These are phyloP conservation scores for Chaenodraco wilsoni DNA, from an alignment of 2,797 vertebrate genomes.

Conservation along the genomic window DNA sequence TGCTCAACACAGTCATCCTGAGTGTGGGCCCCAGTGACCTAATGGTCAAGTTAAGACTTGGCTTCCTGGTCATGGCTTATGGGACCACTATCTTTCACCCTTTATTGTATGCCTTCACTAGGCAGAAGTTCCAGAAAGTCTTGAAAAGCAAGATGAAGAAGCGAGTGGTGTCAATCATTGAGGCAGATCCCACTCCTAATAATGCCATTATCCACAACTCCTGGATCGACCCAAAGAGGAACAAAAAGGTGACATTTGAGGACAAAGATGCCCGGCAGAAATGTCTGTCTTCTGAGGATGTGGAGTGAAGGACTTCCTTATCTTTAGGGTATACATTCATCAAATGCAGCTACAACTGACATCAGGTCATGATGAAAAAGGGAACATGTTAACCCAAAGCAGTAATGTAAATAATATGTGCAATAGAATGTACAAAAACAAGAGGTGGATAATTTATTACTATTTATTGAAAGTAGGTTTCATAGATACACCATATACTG, in stretches of 20 bases:
- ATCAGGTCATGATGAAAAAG: constrained; percentile 69
- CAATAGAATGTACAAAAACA: constrained; percentile 76
- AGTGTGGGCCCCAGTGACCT: constrained; percentile 95
- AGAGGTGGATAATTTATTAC: constrained; percentile 80
- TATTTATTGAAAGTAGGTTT: constrained; percentile 84
- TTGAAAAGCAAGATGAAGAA: constrained; percentile 99
- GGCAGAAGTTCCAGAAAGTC: constrained; percentile 98
- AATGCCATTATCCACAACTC: constrained; percentile 96
- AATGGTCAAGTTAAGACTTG: constrained; percentile 94
- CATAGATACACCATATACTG: constrained; percentile 73
- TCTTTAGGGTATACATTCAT: constrained; percentile 34
- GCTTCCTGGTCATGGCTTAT: constrained; percentile 98
- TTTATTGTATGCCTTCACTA: constrained; percentile 95
- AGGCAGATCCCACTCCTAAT: constrained; percentile 93
- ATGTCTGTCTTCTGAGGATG: constrained; percentile 87
- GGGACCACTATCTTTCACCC: constrained; percentile 99
- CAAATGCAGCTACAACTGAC: constrained; percentile 70
- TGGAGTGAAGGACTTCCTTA: constrained; percentile 64
- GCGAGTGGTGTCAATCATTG: constrained; percentile 94
- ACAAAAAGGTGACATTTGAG: constrained; percentile 93
- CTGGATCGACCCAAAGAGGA: constrained; percentile 96
- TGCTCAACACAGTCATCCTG: constrained; percentile 96
- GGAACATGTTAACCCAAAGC: constrained; percentile 79
- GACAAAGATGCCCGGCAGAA: constrained; percentile 91
- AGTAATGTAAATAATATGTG: constrained; percentile 75